Percentiles rank a stretch among this genome's conserved stretches.
Evolutionary conservation across 2,888 invertebrate genomes (phyloP).

Genomic region (Colostygia pectinataria): DNA sequence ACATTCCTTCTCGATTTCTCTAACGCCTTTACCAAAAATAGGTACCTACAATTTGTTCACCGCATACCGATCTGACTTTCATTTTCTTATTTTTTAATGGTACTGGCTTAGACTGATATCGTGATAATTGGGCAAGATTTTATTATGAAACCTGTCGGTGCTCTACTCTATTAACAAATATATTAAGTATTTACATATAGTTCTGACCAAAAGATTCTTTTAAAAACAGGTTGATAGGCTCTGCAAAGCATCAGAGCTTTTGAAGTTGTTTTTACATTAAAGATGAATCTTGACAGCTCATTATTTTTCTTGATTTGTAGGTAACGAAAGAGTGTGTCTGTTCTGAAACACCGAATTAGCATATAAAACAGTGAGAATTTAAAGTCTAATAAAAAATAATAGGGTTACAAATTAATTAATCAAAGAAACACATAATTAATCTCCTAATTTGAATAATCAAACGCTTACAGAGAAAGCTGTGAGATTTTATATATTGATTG

Average conservation of each 20-base stretch:
- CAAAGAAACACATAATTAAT: slow-evolving; percentile 27
- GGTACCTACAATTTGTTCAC: slow-evolving; percentile 55
- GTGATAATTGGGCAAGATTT: slow-evolving; percentile 38
- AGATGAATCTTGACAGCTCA: background rate
- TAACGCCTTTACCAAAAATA: slow-evolving; percentile 44
- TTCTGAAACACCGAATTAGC: slow-evolving; percentile 13
- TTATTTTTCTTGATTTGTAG: slow-evolving; percentile 18
- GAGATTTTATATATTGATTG: no score
- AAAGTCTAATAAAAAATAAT: slow-evolving; percentile 20
- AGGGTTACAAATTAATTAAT: slow-evolving; percentile 21
- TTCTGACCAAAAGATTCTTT: background rate
- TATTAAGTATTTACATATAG: background rate
- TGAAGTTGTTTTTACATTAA: slow-evolving; percentile 3
- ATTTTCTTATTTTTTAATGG: slow-evolving; percentile 35
- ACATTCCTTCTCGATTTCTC: slow-evolving; percentile 67
- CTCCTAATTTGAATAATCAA: slow-evolving; percentile 27
- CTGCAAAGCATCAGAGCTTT: slow-evolving; percentile 3
- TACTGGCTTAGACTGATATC: slow-evolving; percentile 41
- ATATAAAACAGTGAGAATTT: background rate
- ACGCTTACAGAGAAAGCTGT: slow-evolving; percentile 25
- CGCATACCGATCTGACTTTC: slow-evolving; percentile 48
- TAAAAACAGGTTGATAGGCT: background rate
- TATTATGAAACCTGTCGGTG: slow-evolving; percentile 10
- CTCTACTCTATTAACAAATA: slow-evolving; percentile 5
- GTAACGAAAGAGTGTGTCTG: background rate